phyloP scores from a whole-genome alignment of 2,113 vertebrate genomes.

The Myiopsitta monachus region DNA sequence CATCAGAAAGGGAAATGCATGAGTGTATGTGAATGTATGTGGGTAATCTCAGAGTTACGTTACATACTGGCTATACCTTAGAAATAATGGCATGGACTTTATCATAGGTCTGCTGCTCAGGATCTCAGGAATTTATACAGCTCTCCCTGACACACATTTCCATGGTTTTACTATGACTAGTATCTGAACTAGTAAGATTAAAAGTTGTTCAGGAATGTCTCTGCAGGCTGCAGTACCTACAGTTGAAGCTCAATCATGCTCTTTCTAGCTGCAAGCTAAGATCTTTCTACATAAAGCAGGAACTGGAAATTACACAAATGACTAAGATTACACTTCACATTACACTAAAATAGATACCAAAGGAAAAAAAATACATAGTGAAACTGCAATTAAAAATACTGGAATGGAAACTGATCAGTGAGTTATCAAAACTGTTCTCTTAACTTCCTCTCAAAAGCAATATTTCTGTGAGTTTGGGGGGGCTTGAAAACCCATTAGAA shows the following conservation, averaged over 20 bases:
- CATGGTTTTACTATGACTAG: neutral
- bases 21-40: neutral
- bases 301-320: neutral
- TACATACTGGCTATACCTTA: neutral
- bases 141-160: neutral
- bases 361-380: neutral
- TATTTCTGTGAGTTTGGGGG: neutral
- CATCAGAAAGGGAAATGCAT: neutral
- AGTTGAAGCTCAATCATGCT: neutral
- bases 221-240: neutral
- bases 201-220: neutral
- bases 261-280: neutral
- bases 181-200: neutral
- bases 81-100: neutral
- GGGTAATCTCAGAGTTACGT: neutral
- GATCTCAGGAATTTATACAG: neutral
- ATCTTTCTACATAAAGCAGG: neutral
- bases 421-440: neutral
- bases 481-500: neutral
- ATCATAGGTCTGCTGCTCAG: neutral
- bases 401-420: neutral
- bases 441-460: neutral
- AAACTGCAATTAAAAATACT: neutral
- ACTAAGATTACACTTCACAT: neutral
- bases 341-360: neutral